phyloP scores from a whole-genome alignment of 1,140 invertebrate species.

The Lutraria rhynchaena region DNA sequence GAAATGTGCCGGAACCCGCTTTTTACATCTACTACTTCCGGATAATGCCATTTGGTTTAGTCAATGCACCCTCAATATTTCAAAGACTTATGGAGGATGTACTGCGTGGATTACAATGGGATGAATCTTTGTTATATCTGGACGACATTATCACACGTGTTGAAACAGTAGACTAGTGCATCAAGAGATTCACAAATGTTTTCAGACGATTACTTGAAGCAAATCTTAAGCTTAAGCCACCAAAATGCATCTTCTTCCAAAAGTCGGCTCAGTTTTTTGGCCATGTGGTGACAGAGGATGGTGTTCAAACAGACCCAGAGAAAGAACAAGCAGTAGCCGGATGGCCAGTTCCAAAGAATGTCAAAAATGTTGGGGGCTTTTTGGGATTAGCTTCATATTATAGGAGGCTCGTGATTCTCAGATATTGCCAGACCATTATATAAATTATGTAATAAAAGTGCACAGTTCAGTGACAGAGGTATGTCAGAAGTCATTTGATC shows the following conservation, averaged over 20 bases:
- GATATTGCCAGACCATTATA: no score
- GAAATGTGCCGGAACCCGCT: no score
- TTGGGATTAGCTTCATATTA: slow-evolving; percentile 48
- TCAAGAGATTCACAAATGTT: slow-evolving; percentile 12
- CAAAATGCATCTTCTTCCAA: no score
- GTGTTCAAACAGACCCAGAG: slow-evolving; percentile 22
- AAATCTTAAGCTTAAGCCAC: slow-evolving; percentile 50
- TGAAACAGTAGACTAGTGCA: slow-evolving; percentile 1
- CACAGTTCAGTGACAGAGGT: slow-evolving; percentile 3
- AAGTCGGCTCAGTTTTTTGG: slow-evolving; percentile 52
- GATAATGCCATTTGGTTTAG: slow-evolving; percentile 52
- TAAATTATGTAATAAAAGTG: slow-evolving; percentile 36
- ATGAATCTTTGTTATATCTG: slow-evolving; percentile 53
- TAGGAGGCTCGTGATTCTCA: slow-evolving; percentile 50
- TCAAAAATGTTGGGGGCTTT: slow-evolving; percentile 56
- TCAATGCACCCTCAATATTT: slow-evolving; percentile 63
- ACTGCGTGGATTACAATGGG: slow-evolving; percentile 53
- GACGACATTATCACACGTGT: slow-evolving; percentile 59
- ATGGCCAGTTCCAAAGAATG: slow-evolving; percentile 56
- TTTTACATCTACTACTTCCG: slow-evolving; percentile 42
- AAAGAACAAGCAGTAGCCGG: slow-evolving; percentile 13
- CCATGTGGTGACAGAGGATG: slow-evolving; percentile 42
- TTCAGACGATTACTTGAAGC: slow-evolving; percentile 26
- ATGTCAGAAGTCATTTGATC: slow-evolving; percentile 60
- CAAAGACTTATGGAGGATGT: slow-evolving; percentile 68